Conservation (phyloP, 2,113 vertebrate species). For the Sinocyclocheilus rhinocerous region DNA sequence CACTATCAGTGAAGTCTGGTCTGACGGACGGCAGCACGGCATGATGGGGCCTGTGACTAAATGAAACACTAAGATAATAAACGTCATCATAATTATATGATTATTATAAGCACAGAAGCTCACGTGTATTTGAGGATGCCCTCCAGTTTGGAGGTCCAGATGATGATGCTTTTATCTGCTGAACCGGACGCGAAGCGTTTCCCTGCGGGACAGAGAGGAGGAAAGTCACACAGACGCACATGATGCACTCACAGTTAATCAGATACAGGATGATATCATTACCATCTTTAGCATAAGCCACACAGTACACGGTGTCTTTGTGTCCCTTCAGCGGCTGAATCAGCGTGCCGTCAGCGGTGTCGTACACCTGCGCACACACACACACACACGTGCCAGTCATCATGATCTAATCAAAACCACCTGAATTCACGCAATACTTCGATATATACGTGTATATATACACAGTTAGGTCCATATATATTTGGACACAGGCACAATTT, state of each 20-base stretch:
- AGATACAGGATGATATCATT: background rate
- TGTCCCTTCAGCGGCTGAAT: slow-evolving; percentile 95
- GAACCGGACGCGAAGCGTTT: slow-evolving; percentile 97
- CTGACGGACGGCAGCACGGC: background rate
- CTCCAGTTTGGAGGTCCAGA: slow-evolving; percentile 98
- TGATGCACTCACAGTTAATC: background rate
- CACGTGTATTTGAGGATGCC: slow-evolving; percentile 99
- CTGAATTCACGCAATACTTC: too few relatives aligned
- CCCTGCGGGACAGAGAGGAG: slow-evolving; percentile 72
- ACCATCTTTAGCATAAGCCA: slow-evolving; percentile 98
- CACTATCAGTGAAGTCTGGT: background rate
- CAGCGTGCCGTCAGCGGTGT: slow-evolving; percentile 91
- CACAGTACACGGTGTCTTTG: slow-evolving; percentile 94
- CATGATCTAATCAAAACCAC: too few relatives aligned
- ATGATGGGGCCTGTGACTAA: background rate
- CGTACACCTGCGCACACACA: slow-evolving; percentile 84
- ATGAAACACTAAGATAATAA: background rate
- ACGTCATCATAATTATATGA: background rate
- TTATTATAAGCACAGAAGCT: slow-evolving; percentile 60
- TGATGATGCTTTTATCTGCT: slow-evolving; percentile 97
- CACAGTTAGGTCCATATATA: too few relatives aligned
- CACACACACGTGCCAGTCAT: too few relatives aligned
- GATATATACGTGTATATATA: too few relatives aligned
- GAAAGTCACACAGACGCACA: background rate
- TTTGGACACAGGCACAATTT: too few relatives aligned